Base-by-base conservation (phyloP, 2,113 vertebrate species). In the Sterna hirundo region DNA sequence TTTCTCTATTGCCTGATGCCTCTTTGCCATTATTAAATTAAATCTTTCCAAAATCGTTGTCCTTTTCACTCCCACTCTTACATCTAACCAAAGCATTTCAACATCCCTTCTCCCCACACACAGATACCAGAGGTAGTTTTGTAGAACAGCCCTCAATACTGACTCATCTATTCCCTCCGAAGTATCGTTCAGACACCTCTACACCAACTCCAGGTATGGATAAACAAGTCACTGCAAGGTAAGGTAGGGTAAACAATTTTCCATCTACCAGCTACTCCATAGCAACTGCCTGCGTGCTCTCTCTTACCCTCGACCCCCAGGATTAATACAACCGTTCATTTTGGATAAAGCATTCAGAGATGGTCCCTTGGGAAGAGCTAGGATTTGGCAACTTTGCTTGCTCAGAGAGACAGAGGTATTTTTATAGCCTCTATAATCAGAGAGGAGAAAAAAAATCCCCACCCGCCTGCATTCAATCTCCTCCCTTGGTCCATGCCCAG, bases 161-260 rank as follows among this genome's bases (percentile, higher is more conserved):
- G 84, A 93, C 76, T 66, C 80, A 80, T 84, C 87, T 65, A 87
- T 65, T 94, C 60, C 60, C 52, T 64, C 16, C 34, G 19, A 79
- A 77, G 47, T 38, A 62, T 72, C 13, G 3, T 58, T 69, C 61
- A 65, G 74, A 86, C 85, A 81, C 5, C 9, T 72, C 85, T 91
- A 57, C 40, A 69, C 30, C 58, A 76, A 57, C 40, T 61, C 70
- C 4, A 22, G 34, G 23, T 49, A 93, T 0, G 3, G 60, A 80
- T 86, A 94, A 88, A 94, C 68, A 90, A 90, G 51, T 70, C 64
- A 88, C 7, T 70, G 46, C 76, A 90, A 81, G 68, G 86, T 69
- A 94, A 83, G 21, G 16, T 26, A 72, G 17, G 49, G 54, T 38
- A 76, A 92, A 86, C 92, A 58, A 52, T 5, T 89, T 96, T 91